Percentiles rank a stretch among this genome's conserved stretches.
phyloP scores from a whole-genome alignment of 2,797 vertebrate genomes.

The Falco naumanni region DNA sequence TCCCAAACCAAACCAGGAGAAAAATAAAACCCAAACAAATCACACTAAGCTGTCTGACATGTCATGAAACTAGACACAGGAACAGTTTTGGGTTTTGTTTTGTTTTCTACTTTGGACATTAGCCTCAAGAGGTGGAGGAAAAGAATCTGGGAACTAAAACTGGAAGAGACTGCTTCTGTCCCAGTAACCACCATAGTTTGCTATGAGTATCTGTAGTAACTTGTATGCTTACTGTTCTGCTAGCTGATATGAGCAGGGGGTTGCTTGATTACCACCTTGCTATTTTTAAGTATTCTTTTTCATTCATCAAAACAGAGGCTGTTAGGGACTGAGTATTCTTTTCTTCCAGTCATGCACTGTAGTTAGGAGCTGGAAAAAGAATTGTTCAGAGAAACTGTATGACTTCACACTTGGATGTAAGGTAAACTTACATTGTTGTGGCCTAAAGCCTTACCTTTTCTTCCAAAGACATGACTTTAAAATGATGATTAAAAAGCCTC shows the following conservation, averaged over 20 bases:
- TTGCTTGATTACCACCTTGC: not conserved
- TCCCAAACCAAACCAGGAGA: not conserved
- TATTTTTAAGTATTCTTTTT: not conserved
- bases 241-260: not conserved
- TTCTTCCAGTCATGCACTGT: not conserved
- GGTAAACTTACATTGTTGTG: not conserved
- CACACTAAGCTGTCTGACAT: not conserved
- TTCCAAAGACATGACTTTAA: not conserved
- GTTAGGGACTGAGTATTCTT: not conserved
- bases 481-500: not conserved
- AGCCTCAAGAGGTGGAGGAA: not conserved
- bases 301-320: not conserved
- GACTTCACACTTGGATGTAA: not conserved
- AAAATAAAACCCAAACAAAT: rapidly evolving
- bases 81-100: not conserved
- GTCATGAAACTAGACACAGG: not conserved
- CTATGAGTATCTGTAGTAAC: not conserved
- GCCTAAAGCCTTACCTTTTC: not conserved
- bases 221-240: not conserved
- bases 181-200: not conserved
- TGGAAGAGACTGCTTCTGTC: not conserved
- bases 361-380: not conserved
- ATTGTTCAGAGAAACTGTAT: not conserved
- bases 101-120: not conserved
- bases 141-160: not conserved